These are phyloP conservation scores for Cephonodes hylas DNA, from an alignment of 2,888 invertebrate species.

Conservation along the genomic window DNA sequence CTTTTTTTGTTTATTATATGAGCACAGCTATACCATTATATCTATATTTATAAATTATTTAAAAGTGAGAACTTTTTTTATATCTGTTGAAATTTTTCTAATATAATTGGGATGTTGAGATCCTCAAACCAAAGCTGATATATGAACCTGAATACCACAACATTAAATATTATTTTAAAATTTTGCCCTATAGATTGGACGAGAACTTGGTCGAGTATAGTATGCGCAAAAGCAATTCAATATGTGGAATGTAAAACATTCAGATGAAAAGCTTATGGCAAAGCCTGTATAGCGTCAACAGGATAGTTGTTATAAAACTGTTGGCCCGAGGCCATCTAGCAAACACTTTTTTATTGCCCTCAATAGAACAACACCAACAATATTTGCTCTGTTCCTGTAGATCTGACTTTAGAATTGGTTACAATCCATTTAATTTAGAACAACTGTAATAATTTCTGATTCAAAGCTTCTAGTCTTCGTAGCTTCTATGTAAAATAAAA, in stretches of 20 bases:
- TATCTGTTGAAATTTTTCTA: no score
- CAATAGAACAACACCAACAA: conserved; percentile 23
- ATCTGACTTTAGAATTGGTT: not conserved
- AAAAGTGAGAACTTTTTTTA: no score
- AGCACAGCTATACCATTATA: no score
- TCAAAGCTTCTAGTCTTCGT: not conserved
- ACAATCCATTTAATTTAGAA: not conserved
- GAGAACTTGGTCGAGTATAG: no score
- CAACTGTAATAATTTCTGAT: not conserved
- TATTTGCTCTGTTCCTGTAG: conserved; percentile 8
- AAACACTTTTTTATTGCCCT: conserved; percentile 26
- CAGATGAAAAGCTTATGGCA: not conserved
- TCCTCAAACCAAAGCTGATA: no score
- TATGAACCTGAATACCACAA: no score
- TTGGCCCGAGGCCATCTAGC: conserved; percentile 29
- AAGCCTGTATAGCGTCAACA: not conserved
- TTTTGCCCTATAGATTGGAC: no score
- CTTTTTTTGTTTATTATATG: no score
- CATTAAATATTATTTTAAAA: no score
- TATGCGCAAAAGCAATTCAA: not conserved
- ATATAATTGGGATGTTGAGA: no score
- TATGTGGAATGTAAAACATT: not conserved
- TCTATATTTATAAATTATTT: no score
- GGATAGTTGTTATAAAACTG: conserved; percentile 12
- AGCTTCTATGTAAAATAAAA: not conserved